Conservation (phyloP, 2,888 invertebrate genomes). For the Pachycephus smyrnensis region DNA sequence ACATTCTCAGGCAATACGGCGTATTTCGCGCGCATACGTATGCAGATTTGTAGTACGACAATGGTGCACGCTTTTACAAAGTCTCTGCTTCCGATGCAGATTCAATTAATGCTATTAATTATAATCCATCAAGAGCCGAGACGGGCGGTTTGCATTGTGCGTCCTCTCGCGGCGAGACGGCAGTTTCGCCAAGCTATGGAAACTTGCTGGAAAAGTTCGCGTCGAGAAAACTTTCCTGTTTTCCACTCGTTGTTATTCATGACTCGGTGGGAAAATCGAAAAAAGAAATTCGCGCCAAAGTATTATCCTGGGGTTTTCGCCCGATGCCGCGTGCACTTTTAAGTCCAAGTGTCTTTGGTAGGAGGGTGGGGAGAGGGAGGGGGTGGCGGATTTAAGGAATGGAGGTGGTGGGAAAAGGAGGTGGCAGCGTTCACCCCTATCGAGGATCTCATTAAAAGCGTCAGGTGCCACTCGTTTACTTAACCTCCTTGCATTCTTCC, state of each 20-base stretch:
- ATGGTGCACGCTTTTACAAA: background rate
- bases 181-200: constrained; percentile 29
- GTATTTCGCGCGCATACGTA: background rate
- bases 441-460: constrained; percentile 56
- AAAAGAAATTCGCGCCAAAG: constrained; percentile 38
- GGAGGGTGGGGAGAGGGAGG: background rate
- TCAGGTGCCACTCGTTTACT: constrained; percentile 46
- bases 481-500: constrained; percentile 1
- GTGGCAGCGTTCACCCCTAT: constrained; percentile 23
- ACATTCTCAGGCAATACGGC: background rate
- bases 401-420: constrained; percentile 20
- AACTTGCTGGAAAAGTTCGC: constrained; percentile 35
- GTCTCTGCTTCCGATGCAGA: background rate
- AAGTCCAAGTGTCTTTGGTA: constrained; percentile 39
- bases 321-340: constrained; percentile 43
- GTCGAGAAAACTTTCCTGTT: constrained; percentile 48
- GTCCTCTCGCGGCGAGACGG: constrained; percentile 17
- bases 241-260: constrained; percentile 60
- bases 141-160: constrained; percentile 20
- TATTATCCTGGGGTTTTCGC: constrained; percentile 50
- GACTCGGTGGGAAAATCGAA: constrained; percentile 51
- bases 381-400: constrained; percentile 26
- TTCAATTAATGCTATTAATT: constrained; percentile 30
- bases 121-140: constrained; percentile 10
- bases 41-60: background rate